Evolutionary conservation across 2,888 invertebrate species (phyloP).

Genomic region (Caenorhabditis plicata): DNA sequence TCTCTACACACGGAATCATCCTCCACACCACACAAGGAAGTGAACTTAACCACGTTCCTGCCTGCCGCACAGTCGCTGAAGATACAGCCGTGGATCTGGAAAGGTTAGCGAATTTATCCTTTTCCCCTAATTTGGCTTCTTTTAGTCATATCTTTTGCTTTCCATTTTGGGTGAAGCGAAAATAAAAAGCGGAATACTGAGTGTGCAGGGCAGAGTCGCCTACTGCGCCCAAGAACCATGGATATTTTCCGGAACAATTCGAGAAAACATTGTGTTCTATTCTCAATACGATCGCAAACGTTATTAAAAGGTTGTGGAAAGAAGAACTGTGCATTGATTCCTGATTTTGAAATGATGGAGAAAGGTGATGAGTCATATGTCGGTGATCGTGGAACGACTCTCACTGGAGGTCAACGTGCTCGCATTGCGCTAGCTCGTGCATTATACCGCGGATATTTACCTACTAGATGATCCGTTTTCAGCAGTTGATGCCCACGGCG

Average conservation of each 20-base stretch:
- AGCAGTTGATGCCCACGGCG: constrained; percentile 89
- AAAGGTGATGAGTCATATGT: constrained; percentile 82
- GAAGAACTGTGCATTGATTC: constrained; percentile 32
- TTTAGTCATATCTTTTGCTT: constrained; percentile 62
- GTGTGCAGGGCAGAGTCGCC: constrained; percentile 72
- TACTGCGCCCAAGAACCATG: constrained; percentile 78
- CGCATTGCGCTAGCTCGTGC: constrained; percentile 75
- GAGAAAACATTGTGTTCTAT: constrained; percentile 91
- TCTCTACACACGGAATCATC: too few relatives aligned
- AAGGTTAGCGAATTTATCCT: constrained; percentile 70
- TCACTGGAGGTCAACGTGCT: constrained; percentile 73
- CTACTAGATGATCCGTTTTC: constrained; percentile 86
- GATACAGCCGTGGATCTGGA: too few relatives aligned
- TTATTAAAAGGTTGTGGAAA: constrained; percentile 31
- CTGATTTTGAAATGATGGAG: constrained; percentile 78
- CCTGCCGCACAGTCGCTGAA: too few relatives aligned
- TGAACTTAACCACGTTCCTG: too few relatives aligned
- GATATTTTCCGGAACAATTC: constrained; percentile 77
- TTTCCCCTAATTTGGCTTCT: constrained; percentile 35
- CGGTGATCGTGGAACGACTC: constrained; percentile 81
- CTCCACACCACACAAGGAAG: too few relatives aligned
- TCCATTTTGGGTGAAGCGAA: constrained; percentile 77
- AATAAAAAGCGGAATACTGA: constrained; percentile 72
- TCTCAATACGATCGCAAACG: constrained; percentile 71
- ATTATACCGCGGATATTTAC: constrained; percentile 78